A percentile compares a stretch with the other conserved stretches of the same genome.
These are phyloP conservation scores for Pangasianodon gigas DNA, from an alignment of 2,113 vertebrate species.

Conservation along the genomic window DNA sequence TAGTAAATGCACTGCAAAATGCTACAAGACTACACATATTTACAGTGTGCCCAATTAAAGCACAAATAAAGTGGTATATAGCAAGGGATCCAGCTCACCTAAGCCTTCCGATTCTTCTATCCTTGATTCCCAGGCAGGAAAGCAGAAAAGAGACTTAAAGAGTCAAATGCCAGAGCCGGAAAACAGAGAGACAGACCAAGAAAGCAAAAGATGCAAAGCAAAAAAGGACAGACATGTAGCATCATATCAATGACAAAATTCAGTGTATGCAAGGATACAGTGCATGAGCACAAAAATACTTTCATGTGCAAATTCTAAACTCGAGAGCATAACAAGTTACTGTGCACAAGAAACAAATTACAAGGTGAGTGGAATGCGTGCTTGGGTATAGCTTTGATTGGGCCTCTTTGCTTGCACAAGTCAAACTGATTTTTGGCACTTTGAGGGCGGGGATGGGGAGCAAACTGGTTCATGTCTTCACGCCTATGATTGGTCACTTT, in stretches of 20 bases:
- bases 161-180: background rate
- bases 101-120: background rate
- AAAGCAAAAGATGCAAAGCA: background rate
- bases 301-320: background rate
- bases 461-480: background rate
- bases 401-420: background rate
- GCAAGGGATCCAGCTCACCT: background rate
- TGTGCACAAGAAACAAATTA: background rate
- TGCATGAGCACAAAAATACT: background rate
- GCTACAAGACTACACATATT: background rate
- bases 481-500: background rate
- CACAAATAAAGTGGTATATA: background rate
- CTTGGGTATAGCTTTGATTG: background rate
- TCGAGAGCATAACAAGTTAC: background rate
- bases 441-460: background rate
- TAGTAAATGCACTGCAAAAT: too few relatives aligned
- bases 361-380: background rate
- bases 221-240: background rate
- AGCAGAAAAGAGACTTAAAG: background rate
- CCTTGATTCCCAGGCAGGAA: background rate
- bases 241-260: background rate
- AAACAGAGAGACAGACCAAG: background rate
- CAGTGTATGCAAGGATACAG: background rate
- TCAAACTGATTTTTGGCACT: background rate
- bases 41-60: background rate